phyloP scores from a whole-genome alignment of 2,888 invertebrate genomes.

The Drosophila kuntzei region DNA sequence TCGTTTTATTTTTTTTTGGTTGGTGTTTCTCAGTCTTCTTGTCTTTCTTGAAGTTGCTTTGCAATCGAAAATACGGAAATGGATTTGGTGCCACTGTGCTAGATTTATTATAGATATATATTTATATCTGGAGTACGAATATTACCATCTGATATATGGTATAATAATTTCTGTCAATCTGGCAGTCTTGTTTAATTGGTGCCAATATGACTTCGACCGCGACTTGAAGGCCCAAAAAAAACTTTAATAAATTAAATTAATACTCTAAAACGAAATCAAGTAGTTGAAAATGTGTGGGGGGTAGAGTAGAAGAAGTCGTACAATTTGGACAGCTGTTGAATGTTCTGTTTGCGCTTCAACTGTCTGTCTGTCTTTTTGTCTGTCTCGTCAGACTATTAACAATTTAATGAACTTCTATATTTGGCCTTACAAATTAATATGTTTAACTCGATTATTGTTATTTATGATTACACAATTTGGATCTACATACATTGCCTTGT shows the following conservation, averaged over 20 bases:
- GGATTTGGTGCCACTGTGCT: conserved; percentile 44
- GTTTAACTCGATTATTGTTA: conserved; percentile 39
- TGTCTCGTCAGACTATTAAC: conserved; percentile 42
- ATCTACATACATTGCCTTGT: conserved; percentile 23
- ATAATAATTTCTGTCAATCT: conserved; percentile 63
- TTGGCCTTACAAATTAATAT: conserved; percentile 59
- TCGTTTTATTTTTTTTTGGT: neutral
- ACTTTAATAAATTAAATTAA: conserved; percentile 12
- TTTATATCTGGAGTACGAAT: neutral
- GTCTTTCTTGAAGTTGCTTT: conserved; percentile 20
- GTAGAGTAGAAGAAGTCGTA: conserved; percentile 11
- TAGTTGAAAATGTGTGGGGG: neutral
- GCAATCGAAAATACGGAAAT: conserved; percentile 66
- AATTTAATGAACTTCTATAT: conserved; percentile 65
- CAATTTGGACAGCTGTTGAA: conserved; percentile 60
- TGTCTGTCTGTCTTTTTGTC: conserved; percentile 15
- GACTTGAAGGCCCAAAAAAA: conserved; percentile 50
- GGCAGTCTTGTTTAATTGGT: conserved; percentile 64
- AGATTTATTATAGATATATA: conserved; percentile 23
- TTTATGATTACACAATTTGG: conserved; percentile 51
- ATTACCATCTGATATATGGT: conserved; percentile 7
- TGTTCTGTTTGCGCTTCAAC: conserved; percentile 13
- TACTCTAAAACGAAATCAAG: conserved; percentile 3
- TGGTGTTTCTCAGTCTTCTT: neutral
- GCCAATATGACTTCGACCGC: conserved; percentile 44